phyloP scores from a whole-genome alignment of 1,140 invertebrate species.

The Procambarus clarkii region DNA sequence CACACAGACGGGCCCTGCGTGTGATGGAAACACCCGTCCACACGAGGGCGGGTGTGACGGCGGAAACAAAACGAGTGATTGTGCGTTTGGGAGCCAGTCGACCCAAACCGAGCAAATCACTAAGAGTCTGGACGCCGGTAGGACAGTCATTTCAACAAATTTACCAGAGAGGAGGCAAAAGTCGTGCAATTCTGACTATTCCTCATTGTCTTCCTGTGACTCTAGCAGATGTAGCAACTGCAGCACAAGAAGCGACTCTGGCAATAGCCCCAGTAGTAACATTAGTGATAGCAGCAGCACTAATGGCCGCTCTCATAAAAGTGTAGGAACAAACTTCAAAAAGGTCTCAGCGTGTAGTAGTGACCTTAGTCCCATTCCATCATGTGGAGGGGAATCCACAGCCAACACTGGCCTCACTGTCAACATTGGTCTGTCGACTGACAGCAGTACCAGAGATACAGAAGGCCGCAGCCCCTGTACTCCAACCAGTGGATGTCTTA shows the following conservation, averaged over 20 bases:
- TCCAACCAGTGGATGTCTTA: slow-evolving; percentile 68
- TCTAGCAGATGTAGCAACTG: slow-evolving; percentile 37
- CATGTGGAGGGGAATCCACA: slow-evolving; percentile 50
- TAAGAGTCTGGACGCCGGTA: not conserved
- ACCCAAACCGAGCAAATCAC: not conserved
- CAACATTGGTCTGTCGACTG: slow-evolving; percentile 5
- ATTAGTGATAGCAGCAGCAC: slow-evolving; percentile 21
- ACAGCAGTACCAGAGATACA: slow-evolving; percentile 10
- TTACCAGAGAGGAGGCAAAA: slow-evolving; percentile 37
- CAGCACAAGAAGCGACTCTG: slow-evolving; percentile 38
- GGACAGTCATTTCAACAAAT: slow-evolving; percentile 5
- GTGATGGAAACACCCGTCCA: not conserved
- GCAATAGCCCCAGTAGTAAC: slow-evolving; percentile 29
- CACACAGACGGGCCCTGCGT: slow-evolving; percentile 31
- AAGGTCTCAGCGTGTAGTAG: slow-evolving; percentile 27
- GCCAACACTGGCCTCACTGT: slow-evolving; percentile 17
- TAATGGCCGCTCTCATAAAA: not conserved
- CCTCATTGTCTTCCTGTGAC: slow-evolving; percentile 45
- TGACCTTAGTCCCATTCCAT: slow-evolving; percentile 52
- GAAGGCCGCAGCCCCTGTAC: slow-evolving; percentile 48
- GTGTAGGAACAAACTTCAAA: not conserved
- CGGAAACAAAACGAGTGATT: not conserved
- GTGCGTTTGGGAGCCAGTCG: no score
- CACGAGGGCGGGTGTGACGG: not conserved
- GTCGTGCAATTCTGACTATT: slow-evolving; percentile 49